Evolutionary conservation across 2,113 vertebrate species (phyloP).

Genomic region (Pardalotus punctatus): DNA sequence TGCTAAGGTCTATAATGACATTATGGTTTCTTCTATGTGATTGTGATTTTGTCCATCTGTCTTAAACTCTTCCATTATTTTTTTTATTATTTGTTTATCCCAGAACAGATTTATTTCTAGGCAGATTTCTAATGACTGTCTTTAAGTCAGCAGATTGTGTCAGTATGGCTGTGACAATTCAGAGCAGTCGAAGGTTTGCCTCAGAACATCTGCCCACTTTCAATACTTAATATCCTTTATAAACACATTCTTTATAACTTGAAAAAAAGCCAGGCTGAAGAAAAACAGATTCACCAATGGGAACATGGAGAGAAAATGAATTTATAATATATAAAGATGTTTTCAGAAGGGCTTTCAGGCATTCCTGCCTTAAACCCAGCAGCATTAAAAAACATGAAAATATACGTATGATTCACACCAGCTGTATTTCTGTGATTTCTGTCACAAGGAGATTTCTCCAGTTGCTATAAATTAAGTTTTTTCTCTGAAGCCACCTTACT

Average conservation of each 20-base stretch:
- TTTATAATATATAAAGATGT: background rate
- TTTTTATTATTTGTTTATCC: background rate
- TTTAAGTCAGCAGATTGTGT: background rate
- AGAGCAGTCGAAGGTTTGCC: background rate
- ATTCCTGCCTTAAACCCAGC: background rate
- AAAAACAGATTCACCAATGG: background rate
- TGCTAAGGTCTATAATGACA: background rate
- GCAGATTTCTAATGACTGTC: background rate
- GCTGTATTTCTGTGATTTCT: background rate
- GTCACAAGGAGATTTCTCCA: background rate
- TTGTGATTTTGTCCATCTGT: background rate
- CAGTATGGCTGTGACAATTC: background rate
- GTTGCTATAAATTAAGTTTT: background rate
- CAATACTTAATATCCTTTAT: background rate
- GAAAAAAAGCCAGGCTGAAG: background rate
- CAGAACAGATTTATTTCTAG: background rate
- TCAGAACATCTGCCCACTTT: background rate
- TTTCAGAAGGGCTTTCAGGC: background rate
- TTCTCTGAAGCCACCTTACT: background rate
- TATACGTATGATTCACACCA: background rate
- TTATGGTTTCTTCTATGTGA: background rate
- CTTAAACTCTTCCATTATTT: background rate
- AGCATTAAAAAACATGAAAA: background rate
- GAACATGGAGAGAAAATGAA: background rate
- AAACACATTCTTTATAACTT: background rate